phyloP scores from a whole-genome alignment of 2,797 vertebrate species.

The Thamnophis elegans region DNA sequence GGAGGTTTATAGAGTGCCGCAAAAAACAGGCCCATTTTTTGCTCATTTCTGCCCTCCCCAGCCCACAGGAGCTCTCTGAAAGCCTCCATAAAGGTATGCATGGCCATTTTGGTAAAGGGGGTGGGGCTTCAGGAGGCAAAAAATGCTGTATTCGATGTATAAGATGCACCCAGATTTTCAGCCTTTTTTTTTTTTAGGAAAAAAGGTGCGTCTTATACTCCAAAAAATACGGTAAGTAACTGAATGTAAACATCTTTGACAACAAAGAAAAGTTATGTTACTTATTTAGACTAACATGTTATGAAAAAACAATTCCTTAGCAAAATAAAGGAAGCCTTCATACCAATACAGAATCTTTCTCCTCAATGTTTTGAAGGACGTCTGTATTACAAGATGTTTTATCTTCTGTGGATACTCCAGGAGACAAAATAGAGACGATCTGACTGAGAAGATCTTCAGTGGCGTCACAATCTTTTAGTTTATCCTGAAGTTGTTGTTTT shows the following conservation, averaged over 20 bases:
- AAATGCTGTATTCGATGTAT: no score
- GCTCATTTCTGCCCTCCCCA: no score
- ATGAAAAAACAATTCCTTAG: neutral
- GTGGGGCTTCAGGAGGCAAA: no score
- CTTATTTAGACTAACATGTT: neutral
- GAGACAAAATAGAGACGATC: neutral
- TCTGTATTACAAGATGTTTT: neutral
- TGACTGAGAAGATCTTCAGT: neutral
- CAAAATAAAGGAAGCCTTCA: neutral
- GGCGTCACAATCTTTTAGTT: neutral
- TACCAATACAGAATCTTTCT: neutral
- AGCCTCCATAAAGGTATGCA: no score
- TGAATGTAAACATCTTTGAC: neutral
- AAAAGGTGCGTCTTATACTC: no score
- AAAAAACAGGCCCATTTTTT: no score
- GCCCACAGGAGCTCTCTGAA: no score
- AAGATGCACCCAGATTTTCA: no score
- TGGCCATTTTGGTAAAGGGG: no score
- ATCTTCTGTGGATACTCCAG: neutral
- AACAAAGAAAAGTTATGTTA: neutral
- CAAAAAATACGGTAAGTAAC: neutral
- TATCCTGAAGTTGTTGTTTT: neutral
- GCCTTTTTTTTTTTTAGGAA: no score
- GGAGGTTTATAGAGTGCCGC: no score
- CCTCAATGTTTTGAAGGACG: neutral